Percentiles rank a stretch among this genome's conserved stretches.
phyloP scores from a whole-genome alignment of 2,113 vertebrate species.

The Mixornis gularis region DNA sequence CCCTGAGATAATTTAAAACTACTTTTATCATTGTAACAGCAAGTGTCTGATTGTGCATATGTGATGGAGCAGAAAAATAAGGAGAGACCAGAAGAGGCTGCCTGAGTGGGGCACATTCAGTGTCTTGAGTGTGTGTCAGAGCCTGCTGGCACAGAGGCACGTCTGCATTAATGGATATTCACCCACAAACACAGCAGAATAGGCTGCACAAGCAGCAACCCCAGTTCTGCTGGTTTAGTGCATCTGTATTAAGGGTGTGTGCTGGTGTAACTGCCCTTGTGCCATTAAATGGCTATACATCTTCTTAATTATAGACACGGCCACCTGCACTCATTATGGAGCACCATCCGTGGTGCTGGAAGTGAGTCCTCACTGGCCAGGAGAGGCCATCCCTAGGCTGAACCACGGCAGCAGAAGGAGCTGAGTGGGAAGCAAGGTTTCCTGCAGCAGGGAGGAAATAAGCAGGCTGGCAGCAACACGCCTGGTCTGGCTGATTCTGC shows the following conservation, averaged over 20 bases:
- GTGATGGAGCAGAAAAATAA: neutral
- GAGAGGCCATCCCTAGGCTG: neutral
- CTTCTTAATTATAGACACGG: neutral
- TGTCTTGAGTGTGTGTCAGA: neutral
- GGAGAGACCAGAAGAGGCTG: neutral
- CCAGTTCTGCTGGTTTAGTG: constrained; percentile 44
- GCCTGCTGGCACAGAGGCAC: neutral
- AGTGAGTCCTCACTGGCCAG: neutral
- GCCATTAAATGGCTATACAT: constrained; percentile 8
- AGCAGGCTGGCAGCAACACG: neutral
- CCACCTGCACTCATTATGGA: neutral
- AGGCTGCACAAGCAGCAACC: constrained; percentile 1
- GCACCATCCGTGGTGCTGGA: neutral
- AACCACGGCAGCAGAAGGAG: neutral
- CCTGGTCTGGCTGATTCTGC: neutral
- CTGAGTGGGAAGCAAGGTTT: neutral
- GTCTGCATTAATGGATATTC: neutral
- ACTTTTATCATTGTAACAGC: neutral
- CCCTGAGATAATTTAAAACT: neutral
- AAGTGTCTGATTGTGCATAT: neutral
- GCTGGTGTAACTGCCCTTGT: neutral
- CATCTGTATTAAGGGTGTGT: neutral
- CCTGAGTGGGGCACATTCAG: neutral
- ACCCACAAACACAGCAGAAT: neutral
- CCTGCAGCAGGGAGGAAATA: neutral